Percentiles rank a stretch among this genome's conserved stretches.
phyloP scores from a whole-genome alignment of 2,888 invertebrate species.

The Tetranychus piercei region DNA sequence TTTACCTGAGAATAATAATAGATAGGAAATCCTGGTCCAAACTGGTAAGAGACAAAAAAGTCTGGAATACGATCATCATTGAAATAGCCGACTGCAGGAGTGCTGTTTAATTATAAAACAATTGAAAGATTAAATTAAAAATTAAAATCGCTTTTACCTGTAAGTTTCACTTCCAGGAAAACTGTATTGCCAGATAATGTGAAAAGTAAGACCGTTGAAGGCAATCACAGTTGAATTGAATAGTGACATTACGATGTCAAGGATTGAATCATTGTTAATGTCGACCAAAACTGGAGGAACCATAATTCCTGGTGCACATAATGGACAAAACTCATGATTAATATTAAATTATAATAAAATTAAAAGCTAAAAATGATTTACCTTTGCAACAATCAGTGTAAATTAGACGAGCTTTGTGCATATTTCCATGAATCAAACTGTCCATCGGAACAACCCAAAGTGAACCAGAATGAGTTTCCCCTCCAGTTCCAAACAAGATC shows the following conservation, averaged over 20 bases:
- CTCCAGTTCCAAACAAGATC: conserved; percentile 53
- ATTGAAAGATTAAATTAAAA: conserved; percentile 22
- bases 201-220: conserved; percentile 48
- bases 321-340: background rate
- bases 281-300: conserved; percentile 46
- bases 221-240: conserved; percentile 53
- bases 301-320: conserved; percentile 43
- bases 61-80: conserved; percentile 57
- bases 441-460: conserved; percentile 46
- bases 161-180: conserved; percentile 48
- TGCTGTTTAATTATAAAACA: conserved; percentile 34
- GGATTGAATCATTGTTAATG: conserved; percentile 48
- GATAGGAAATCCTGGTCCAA: conserved; percentile 39
- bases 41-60: conserved; percentile 51
- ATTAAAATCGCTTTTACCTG: conserved; percentile 31
- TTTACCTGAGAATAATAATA: conserved; percentile 48
- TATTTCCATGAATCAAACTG: conserved; percentile 32
- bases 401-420: conserved; percentile 31
- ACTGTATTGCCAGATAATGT: conserved; percentile 52
- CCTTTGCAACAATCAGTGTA: conserved; percentile 42
- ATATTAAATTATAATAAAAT: background rate
- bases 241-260: conserved; percentile 52
- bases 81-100: conserved; percentile 57
- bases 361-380: background rate
- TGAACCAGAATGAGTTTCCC: conserved; percentile 50